Evolutionary conservation across 2,113 vertebrate genomes (phyloP).

Genomic region (Ciconia maguari): DNA sequence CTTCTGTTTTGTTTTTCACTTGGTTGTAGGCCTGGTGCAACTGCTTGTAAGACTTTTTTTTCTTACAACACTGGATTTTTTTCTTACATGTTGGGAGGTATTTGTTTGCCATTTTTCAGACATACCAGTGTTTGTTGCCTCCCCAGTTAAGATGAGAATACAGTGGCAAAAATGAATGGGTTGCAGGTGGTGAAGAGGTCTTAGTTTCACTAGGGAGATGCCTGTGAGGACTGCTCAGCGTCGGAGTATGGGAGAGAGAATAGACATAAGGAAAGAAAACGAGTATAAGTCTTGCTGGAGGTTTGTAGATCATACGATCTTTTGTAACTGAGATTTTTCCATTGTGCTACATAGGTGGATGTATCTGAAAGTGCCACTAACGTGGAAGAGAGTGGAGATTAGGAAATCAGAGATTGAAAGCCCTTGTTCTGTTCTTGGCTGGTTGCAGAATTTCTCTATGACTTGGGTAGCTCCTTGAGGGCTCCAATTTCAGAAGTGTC

Average conservation of each 20-base stretch:
- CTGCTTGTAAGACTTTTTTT: not conserved
- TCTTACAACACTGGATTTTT: not conserved
- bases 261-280: not conserved
- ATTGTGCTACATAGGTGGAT: accelerated
- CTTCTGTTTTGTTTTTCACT: not conserved
- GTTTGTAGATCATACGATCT: not conserved
- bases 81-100: not conserved
- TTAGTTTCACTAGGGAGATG: not conserved
- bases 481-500: not conserved
- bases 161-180: not conserved
- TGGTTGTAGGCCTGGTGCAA: not conserved
- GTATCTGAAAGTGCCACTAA: not conserved
- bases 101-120: not conserved
- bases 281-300: not conserved
- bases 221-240: not conserved
- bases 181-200: not conserved
- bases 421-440: not conserved
- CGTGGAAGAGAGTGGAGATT: not conserved
- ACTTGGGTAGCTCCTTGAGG: not conserved
- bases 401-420: not conserved
- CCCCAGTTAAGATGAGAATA: not conserved
- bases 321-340: not conserved
- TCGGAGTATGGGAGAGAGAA: not conserved
- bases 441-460: not conserved
- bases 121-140: not conserved